Base-by-base conservation (phyloP, 2,888 invertebrate genomes). In the Seladonia tumulorum region DNA sequence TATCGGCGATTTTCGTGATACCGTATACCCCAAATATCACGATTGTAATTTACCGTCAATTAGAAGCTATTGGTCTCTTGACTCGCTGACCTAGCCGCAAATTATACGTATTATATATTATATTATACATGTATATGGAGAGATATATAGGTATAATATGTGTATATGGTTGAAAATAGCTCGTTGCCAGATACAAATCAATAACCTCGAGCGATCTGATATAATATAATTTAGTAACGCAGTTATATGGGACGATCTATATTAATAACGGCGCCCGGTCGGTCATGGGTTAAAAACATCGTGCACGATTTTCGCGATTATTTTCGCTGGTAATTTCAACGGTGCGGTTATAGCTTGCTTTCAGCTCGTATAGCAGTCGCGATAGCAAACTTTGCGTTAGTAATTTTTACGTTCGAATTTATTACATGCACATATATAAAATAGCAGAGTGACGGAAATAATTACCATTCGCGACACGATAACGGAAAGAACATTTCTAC, bases 161-260 rank as follows among this genome's bases (percentile, higher is more conserved):
- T 16, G 66, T n/a, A 35, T 53, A 49, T 57, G 47, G 68, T 83
- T 83, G 79, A 87, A 87, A 87, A 86, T 86, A 86, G 82, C 77
- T 80, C 42, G 68, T 75, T 80, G 49, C 45, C 83, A 81, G 81
- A 83, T 83, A 78, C 81, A 60, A 86, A 86, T 86, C 87, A 81
- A 86, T 87, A 87, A 79, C 76, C 81, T 57, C 79, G 16, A 57
- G 68, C 66, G 60, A 81, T 76, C 60, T 35, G 72, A 78, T 35
- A 49, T 83, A 86, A 86, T 86, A 86, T 81, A 83, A 87, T 86
- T 86, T 86, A 82, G 70, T 80, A 75, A 71, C 71, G 63, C 53
- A 25, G 22, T 29, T n/a, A 73, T 49, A 72, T 49, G n/a, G 29
- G 39, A 18, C 47, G 57, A 45, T 39, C 22, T 70, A 5, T 16